Evolutionary conservation across 2,113 vertebrate genomes (phyloP).

Genomic region (Sturnus vulgaris): DNA sequence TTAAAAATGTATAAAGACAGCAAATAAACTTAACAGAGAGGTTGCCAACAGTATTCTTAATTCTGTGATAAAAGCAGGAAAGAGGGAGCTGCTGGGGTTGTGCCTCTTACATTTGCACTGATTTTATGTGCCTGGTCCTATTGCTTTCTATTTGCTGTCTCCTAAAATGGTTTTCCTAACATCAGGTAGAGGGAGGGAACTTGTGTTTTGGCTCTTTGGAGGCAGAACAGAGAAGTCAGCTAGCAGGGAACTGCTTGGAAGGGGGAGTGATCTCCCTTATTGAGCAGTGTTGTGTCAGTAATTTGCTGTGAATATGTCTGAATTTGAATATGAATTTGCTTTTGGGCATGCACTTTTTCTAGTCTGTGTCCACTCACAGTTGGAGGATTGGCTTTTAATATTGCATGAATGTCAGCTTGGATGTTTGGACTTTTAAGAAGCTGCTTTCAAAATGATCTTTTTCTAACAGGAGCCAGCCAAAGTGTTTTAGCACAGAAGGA

Average conservation of each 20-base stretch:
- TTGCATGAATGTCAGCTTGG: neutral
- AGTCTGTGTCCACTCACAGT: neutral
- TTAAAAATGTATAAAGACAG: conserved; percentile 15
- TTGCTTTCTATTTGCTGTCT: neutral
- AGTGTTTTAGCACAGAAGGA: neutral
- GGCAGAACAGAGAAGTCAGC: neutral
- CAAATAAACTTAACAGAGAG: neutral
- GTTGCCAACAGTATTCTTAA: neutral
- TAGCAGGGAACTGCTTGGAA: neutral
- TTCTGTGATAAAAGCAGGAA: neutral
- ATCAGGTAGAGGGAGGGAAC: too few relatives aligned
- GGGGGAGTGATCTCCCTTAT: neutral
- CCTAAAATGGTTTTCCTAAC: neutral
- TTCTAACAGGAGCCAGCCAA: neutral
- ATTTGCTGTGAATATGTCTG: neutral
- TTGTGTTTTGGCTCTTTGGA: neutral
- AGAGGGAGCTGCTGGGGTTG: neutral
- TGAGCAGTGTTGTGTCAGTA: neutral
- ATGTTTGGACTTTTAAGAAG: neutral
- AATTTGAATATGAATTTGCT: neutral
- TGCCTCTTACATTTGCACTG: neutral
- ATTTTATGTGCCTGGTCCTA: neutral
- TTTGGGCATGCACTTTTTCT: neutral
- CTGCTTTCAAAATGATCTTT: neutral
- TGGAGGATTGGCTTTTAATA: neutral